Base-by-base conservation (phyloP, 1,140 invertebrate genomes). In the Bombus waltoni region DNA sequence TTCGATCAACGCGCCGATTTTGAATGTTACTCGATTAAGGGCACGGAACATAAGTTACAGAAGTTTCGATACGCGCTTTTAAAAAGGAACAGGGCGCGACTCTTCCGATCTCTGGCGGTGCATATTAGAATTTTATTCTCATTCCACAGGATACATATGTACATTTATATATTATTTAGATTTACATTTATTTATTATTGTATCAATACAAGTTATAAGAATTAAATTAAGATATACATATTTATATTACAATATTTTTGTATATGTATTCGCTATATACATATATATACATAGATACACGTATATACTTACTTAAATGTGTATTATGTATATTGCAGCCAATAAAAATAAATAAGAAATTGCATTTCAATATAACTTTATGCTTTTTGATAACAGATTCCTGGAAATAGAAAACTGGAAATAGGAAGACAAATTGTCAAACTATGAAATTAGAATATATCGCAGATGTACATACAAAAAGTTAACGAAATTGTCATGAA, bases 391-490 rank as follows among this genome's bases (percentile, higher is more conserved):
- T 81, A 66, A 22, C 79, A 83, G 83, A 80, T 57, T 47, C 22
- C 15, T 32, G n/a, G 28, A 57, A 35, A 59, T 25, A 62, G 4
- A 68, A 62, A 35, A 35, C 35, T 35, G 18, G 22, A 62, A n/a
- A 66, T 42, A 71, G 65, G 38, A 59, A 81, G 44, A 32, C 57
- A 47, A 65, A 35, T 75, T 76, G 47, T 25, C 22, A 25, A 72
- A 72, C 15, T 66, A 32, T 70, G 65, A 81, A 78, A 87, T 65
- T 44, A 47, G 65, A 74, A 82, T 71, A 79, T 59, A 62, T 65
- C 38, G 72, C 75, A 90, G 75, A 85, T 89, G 80, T 72, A 40
- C n/a, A 22, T 38, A 74, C 53, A n/a, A 53, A 6, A 53, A 66
- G 10, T 32, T n/a, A 47, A 9, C 40, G 13, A 25, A 44, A 38